Evolutionary conservation across 2,113 vertebrate species (phyloP).

Genomic region (Hemibates koningsi): DNA sequence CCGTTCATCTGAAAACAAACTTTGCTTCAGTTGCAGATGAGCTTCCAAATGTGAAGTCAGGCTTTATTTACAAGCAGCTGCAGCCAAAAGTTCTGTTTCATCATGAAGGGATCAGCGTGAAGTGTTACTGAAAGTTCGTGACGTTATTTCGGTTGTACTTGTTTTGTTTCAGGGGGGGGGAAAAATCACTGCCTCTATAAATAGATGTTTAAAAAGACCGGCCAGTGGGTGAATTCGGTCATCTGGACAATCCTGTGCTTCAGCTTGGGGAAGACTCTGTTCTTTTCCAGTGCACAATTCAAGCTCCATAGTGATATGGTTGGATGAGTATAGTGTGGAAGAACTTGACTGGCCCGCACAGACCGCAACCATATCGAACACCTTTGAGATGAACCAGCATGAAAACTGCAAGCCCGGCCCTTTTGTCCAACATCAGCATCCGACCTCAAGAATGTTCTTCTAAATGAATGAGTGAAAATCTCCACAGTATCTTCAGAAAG

Average conservation of each 20-base stretch:
- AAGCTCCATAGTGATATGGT: not conserved
- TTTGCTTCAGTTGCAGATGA: not conserved
- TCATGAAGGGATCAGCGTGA: not conserved
- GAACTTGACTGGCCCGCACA: not conserved
- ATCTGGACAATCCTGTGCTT: not conserved
- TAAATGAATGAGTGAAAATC: not conserved
- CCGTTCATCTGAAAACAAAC: not conserved
- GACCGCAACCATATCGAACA: not conserved
- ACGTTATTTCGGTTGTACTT: not conserved
- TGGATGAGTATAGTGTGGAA: not conserved
- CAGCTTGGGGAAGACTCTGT: not conserved
- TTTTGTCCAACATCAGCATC: not conserved
- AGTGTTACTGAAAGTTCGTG: not conserved
- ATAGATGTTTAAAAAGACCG: not conserved
- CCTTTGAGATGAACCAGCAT: not conserved
- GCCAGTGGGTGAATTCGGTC: not conserved
- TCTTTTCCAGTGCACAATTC: not conserved
- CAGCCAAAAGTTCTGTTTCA: not conserved
- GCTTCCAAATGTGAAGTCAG: not conserved
- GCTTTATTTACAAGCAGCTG: not conserved
- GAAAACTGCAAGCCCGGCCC: not conserved
- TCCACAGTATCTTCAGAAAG: not conserved
- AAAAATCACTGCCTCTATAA: not conserved
- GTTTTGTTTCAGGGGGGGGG: fast-evolving
- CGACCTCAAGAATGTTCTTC: not conserved